A percentile compares a stretch with the other conserved stretches of the same genome.
Evolutionary conservation across 2,797 vertebrate genomes (phyloP).

Genomic region (Pseudopleuronectes americanus): DNA sequence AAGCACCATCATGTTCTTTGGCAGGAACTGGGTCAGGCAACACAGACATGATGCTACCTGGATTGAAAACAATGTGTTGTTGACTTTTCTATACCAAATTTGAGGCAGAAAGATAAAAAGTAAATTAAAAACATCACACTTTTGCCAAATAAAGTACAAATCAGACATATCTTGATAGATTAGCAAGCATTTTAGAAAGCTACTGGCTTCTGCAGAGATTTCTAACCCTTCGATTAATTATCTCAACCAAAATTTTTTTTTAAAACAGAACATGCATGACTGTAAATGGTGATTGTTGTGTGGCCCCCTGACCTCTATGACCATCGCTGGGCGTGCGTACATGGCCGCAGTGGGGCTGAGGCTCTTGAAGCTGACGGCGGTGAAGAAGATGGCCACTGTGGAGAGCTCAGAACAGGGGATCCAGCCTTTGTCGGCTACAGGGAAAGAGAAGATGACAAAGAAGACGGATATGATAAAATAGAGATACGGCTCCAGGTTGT

Average conservation of each 20-base stretch:
- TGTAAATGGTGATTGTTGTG: not conserved
- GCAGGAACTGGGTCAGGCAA: constrained; percentile 85
- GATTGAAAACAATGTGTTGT: not conserved
- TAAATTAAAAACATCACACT: no score
- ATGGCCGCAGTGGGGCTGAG: constrained; percentile 88
- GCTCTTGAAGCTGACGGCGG: constrained; percentile 91
- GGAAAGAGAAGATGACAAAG: constrained; percentile 96
- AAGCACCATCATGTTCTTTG: constrained; percentile 78
- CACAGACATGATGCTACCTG: constrained; percentile 88
- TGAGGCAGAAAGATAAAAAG: no score
- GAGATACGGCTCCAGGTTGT: constrained; percentile 93
- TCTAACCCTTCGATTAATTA: no score
- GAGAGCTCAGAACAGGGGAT: constrained; percentile 96
- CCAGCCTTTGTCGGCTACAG: constrained; percentile 93
- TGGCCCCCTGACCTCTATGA: constrained; percentile 85
- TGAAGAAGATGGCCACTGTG: constrained; percentile 91
- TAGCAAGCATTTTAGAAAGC: no score
- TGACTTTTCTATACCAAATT: no score
- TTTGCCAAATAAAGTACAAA: no score
- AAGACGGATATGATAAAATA: constrained; percentile 94
- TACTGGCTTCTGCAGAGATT: no score
- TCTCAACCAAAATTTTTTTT: no score
- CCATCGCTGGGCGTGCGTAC: constrained; percentile 88
- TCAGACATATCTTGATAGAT: no score
- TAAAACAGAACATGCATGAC: no score